phyloP scores from a whole-genome alignment of 1,140 invertebrate species.

The Drosophila nigromelanica region DNA sequence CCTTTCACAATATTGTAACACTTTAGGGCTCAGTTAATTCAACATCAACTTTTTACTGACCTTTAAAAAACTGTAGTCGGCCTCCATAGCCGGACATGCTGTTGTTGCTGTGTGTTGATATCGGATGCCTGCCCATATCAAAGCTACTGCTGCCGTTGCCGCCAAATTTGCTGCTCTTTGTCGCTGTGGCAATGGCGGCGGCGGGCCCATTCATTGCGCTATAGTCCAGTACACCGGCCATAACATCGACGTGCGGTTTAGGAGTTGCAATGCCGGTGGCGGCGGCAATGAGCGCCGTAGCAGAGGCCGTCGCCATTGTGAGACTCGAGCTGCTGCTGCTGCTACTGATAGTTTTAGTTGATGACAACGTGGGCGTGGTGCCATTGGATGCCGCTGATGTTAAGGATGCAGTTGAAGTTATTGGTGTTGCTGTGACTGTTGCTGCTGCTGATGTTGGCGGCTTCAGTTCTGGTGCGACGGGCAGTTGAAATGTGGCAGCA shows the following conservation, averaged over 20 bases:
- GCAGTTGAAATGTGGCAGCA: conserved; percentile 59
- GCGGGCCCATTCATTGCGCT: conserved; percentile 61
- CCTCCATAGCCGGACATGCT: conserved; percentile 77
- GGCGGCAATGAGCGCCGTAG: conserved; percentile 53
- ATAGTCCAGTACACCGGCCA: conserved; percentile 72
- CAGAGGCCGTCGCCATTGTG: conserved; percentile 68
- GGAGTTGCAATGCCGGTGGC: conserved; percentile 37
- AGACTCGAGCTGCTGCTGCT: conserved; percentile 36
- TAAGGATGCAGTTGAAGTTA: conserved; percentile 34
- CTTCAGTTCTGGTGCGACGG: conserved; percentile 51
- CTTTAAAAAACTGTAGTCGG: conserved; percentile 85
- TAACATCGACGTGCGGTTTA: conserved; percentile 53
- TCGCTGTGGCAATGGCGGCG: conserved; percentile 28
- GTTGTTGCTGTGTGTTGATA: conserved; percentile 68
- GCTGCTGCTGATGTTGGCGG: conserved; percentile 9
- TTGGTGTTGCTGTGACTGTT: conserved; percentile 18
- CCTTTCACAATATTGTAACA: not conserved
- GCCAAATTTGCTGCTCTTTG: conserved; percentile 55
- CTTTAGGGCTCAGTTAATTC: not conserved
- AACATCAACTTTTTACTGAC: conserved; percentile 58
- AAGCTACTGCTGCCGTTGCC: conserved; percentile 50
- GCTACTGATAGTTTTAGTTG: conserved; percentile 50
- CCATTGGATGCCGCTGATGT: conserved; percentile 60
- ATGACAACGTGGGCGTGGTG: conserved; percentile 55
- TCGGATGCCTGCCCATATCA: conserved; percentile 80